Percentiles rank a stretch among this genome's conserved stretches.
Conservation (phyloP, 1,140 invertebrate genomes). For the Sitodiplosis mosellana region DNA sequence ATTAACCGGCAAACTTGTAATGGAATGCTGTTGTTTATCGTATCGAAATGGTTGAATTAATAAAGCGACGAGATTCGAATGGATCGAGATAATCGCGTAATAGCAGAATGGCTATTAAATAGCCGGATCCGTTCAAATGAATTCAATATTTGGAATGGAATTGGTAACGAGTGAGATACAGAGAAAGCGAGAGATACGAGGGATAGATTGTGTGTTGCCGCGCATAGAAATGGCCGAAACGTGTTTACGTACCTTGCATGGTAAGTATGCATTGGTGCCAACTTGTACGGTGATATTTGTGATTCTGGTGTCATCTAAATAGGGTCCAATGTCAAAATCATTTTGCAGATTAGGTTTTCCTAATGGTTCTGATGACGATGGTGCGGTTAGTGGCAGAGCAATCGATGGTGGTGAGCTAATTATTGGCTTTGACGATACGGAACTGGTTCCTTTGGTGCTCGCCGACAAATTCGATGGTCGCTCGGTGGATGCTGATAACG, state of each 20-base stretch:
- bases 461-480: too few relatives aligned
- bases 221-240: neutral
- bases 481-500: too few relatives aligned
- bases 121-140: neutral
- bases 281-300: conserved; percentile 73
- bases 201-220: neutral
- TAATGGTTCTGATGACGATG: neutral
- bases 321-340: neutral
- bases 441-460: too few relatives aligned
- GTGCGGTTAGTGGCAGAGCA: too few relatives aligned
- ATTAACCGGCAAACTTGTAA: too few relatives aligned
- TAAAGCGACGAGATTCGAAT: too few relatives aligned
- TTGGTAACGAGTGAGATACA: neutral
- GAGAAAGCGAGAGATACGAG: neutral
- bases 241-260: conserved; percentile 50
- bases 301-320: conserved; percentile 24
- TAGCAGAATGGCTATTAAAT: neutral
- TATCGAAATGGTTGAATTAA: too few relatives aligned
- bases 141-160: neutral
- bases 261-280: conserved; percentile 68
- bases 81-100: neutral
- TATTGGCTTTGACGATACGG: too few relatives aligned
- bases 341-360: neutral
- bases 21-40: too few relatives aligned
- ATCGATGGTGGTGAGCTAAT: too few relatives aligned